Conservation (phyloP, 2,888 invertebrate species). For the Xanthostigma xanthostigma region DNA sequence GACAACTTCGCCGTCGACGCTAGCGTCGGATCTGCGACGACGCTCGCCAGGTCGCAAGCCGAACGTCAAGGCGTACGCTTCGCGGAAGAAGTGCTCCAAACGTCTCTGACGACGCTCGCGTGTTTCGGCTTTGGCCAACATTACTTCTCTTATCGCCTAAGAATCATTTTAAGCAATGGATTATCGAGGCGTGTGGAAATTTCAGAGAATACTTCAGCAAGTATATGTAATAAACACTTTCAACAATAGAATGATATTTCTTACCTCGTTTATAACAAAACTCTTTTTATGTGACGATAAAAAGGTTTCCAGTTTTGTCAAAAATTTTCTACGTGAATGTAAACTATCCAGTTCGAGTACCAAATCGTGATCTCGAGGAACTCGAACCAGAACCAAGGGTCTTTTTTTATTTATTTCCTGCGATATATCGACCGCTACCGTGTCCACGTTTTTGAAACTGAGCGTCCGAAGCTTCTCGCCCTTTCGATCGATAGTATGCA, state of each 20-base stretch:
- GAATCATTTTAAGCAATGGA: too few relatives aligned
- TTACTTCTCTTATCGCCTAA: constrained; percentile 63
- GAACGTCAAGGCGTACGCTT: constrained; percentile 88
- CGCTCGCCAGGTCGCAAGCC: constrained; percentile 79
- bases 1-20: constrained; percentile 66
- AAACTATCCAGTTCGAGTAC: constrained; percentile 80
- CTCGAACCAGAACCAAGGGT: constrained; percentile 67
- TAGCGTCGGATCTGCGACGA: constrained; percentile 54
- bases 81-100: constrained; percentile 88
- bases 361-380: constrained; percentile 81
- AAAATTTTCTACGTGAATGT: constrained; percentile 68
- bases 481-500: constrained; percentile 79
- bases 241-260: constrained; percentile 8
- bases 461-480: constrained; percentile 80
- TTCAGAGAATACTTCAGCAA: background rate
- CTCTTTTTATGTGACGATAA: constrained; percentile 70
- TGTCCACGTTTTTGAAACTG: constrained; percentile 58
- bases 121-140: constrained; percentile 84
- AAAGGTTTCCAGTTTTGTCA: constrained; percentile 75
- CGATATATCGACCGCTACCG: constrained; percentile 79
- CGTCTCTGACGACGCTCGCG: constrained; percentile 84
- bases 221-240: background rate
- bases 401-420: constrained; percentile 63
- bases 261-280: constrained; percentile 53
- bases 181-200: too few relatives aligned